A percentile compares a stretch with the other conserved stretches of the same genome.
These are phyloP conservation scores for Xenopus borealis DNA, from an alignment of 2,113 vertebrate species.

Conservation along the genomic window DNA sequence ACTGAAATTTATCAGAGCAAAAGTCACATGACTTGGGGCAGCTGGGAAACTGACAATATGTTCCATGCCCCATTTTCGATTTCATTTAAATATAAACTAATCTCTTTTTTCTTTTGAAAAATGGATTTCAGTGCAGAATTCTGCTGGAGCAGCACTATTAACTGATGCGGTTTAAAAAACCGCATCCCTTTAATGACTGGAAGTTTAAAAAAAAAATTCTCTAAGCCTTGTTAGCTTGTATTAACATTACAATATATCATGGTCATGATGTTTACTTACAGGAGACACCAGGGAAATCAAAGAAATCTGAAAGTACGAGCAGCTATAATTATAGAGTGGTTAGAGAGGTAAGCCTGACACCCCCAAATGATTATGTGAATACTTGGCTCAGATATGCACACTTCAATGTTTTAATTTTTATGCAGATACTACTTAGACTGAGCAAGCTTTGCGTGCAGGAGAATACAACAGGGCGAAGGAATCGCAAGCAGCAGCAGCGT, in stretches of 20 bases:
- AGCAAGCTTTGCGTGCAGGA: constrained; percentile 95
- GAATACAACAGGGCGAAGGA: constrained; percentile 78
- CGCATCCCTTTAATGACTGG: too few relatives aligned
- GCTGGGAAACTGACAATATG: too few relatives aligned
- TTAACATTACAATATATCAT: not conserved
- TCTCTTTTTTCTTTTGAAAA: too few relatives aligned
- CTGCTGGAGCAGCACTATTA: too few relatives aligned
- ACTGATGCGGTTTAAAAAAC: too few relatives aligned
- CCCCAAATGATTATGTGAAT: constrained; percentile 25
- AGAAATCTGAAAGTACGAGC: constrained; percentile 86
- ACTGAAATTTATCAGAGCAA: too few relatives aligned
- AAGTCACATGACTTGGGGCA: too few relatives aligned
- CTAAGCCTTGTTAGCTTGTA: too few relatives aligned
- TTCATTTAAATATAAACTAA: too few relatives aligned
- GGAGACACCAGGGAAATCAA: constrained; percentile 69
- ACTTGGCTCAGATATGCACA: constrained; percentile 15
- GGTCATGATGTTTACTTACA: not conserved
- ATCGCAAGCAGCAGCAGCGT: constrained; percentile 92
- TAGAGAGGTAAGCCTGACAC: constrained; percentile 77
- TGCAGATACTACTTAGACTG: constrained; percentile 90
- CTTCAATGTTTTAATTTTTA: not conserved
- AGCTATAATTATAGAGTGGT: constrained; percentile 97
- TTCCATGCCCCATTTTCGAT: too few relatives aligned
- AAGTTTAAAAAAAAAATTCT: too few relatives aligned
- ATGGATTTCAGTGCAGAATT: too few relatives aligned